Conservation (phyloP, 2,113 vertebrate species). For the Bucco capensis region DNA sequence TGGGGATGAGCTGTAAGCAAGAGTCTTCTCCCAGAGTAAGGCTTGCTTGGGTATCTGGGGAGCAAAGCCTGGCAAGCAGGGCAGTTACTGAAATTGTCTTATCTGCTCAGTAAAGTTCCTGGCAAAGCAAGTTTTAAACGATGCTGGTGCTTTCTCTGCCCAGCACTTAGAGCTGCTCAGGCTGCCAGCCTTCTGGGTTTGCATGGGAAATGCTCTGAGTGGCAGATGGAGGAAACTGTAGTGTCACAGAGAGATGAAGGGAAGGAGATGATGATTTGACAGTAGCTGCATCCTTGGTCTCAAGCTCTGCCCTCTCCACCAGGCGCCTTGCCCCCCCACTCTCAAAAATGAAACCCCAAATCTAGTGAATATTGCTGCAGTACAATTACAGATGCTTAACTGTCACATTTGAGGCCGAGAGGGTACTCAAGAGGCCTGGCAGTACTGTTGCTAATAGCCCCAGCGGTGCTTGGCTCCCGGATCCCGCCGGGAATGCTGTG, state of each 20-base stretch:
- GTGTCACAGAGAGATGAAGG: background rate
- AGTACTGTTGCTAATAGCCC: fast-evolving
- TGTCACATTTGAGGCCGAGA: background rate
- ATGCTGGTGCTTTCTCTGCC: background rate
- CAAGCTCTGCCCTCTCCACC: background rate
- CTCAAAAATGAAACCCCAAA: background rate
- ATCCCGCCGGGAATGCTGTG: background rate
- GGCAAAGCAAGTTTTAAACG: background rate
- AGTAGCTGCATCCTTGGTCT: background rate
- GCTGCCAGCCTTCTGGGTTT: background rate
- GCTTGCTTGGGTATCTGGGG: background rate
- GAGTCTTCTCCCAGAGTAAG: background rate
- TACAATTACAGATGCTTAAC: fast-evolving
- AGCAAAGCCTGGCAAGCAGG: background rate
- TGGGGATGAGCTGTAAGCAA: background rate
- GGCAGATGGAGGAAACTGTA: background rate
- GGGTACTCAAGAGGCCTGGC: background rate
- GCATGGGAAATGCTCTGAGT: background rate
- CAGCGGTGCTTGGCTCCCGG: background rate
- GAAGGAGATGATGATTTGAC: background rate
- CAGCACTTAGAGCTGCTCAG: background rate
- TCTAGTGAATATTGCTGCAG: background rate
- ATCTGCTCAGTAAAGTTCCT: background rate
- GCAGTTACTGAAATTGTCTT: background rate
- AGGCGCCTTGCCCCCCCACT: background rate